Evolutionary conservation across 1,140 invertebrate genomes (phyloP).

Genomic region (Orchesella cincta): DNA sequence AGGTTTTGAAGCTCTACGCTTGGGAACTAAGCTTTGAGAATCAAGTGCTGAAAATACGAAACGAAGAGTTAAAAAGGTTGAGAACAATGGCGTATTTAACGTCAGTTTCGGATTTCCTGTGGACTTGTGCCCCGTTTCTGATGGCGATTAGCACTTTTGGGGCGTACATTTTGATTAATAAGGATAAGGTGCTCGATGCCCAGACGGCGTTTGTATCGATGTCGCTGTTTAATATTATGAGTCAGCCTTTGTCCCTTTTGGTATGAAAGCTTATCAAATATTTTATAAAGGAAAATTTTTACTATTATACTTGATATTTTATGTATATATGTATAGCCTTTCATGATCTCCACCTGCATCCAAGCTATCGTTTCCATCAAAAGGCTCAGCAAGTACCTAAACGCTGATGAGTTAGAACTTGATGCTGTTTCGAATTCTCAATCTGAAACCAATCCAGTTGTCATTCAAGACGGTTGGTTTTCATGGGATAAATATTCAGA

Average conservation of each 20-base stretch:
- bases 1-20: constrained; percentile 55
- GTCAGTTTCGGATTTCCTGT: constrained; percentile 52
- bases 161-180: constrained; percentile 56
- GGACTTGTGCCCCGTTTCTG: constrained; percentile 54
- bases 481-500: constrained; percentile 57
- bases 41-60: constrained; percentile 49
- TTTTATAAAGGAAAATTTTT: constrained; percentile 1
- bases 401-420: constrained; percentile 54
- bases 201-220: constrained; percentile 64
- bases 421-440: constrained; percentile 51
- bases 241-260: constrained; percentile 77
- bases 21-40: constrained; percentile 55
- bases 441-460: constrained; percentile 60
- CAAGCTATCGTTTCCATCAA: constrained; percentile 53
- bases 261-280: constrained; percentile 17
- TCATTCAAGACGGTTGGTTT: constrained; percentile 58
- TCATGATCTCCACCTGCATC: constrained; percentile 21
- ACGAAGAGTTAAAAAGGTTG: constrained; percentile 51
- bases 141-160: constrained; percentile 61
- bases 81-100: constrained; percentile 54
- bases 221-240: constrained; percentile 55
- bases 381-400: constrained; percentile 55
- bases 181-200: constrained; percentile 59
- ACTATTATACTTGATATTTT: not conserved
- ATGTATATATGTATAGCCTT: not conserved